These are phyloP conservation scores for Athripsodes cinereus DNA, from an alignment of 2,888 invertebrate genomes.

Conservation along the genomic window DNA sequence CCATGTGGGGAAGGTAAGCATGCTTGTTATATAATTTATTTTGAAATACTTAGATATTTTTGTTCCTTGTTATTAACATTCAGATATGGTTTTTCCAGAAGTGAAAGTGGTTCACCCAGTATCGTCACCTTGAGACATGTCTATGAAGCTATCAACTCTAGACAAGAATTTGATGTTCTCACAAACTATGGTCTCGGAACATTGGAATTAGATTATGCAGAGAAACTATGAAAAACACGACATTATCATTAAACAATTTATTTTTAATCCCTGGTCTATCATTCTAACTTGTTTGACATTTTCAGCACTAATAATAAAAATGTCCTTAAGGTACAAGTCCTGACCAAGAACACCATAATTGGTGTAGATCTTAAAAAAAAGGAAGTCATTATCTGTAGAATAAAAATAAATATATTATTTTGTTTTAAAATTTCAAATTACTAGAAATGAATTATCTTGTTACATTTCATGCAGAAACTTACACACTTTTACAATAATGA, in stretches of 20 bases:
- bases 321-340: too few species aligned
- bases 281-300: too few species aligned
- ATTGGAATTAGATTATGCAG: conserved; percentile 11
- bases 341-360: too few species aligned
- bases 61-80: background rate
- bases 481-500: too few species aligned
- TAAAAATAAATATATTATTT: too few species aligned
- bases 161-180: conserved; percentile 23
- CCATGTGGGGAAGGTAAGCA: background rate
- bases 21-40: background rate
- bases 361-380: background rate
- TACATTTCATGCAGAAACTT: too few species aligned
- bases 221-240: conserved; percentile 6
- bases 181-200: conserved; percentile 24
- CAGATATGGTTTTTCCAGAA: conserved; percentile 7
- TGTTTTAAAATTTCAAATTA: too few species aligned
- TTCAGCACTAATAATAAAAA: too few species aligned
- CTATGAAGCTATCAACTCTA: conserved; percentile 21
- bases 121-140: conserved; percentile 19
- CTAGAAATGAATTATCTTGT: too few species aligned
- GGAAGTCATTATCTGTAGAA: too few species aligned
- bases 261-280: background rate
- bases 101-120: conserved; percentile 5
- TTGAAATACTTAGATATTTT: background rate
- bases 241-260: background rate